Percentiles rank a stretch among this genome's conserved stretches.
Conservation (phyloP, 1,140 invertebrate species). For the Ridgeia piscesae region DNA sequence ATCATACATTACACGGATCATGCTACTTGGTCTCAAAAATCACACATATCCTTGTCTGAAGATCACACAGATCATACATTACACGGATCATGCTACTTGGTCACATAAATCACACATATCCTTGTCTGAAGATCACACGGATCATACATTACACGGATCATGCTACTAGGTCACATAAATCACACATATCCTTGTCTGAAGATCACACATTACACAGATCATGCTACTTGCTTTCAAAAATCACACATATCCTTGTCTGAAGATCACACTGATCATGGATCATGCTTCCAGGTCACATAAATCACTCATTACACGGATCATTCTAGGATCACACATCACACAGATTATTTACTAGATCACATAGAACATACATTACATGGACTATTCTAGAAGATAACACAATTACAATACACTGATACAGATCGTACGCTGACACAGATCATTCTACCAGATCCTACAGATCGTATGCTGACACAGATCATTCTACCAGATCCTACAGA, state of each 20-base stretch:
- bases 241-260: not conserved
- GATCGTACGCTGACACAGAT: not conserved
- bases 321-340: not conserved
- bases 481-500: not conserved
- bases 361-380: too few relatives aligned
- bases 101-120: not conserved
- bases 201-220: not conserved
- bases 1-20: not conserved
- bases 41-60: not conserved
- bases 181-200: not conserved
- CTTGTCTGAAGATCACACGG: not conserved
- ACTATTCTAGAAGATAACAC: too few relatives aligned
- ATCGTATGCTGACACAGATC: not conserved
- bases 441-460: not conserved
- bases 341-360: too few relatives aligned
- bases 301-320: not conserved
- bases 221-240: not conserved
- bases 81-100: not conserved
- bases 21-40: not conserved
- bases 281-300: not conserved
- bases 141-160: not conserved
- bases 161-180: not conserved
- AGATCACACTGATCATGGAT: not conserved
- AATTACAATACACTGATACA: too few relatives aligned
- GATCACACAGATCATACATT: not conserved